These are phyloP conservation scores for Microplitis manilae DNA, from an alignment of 2,888 invertebrate species.

Conservation along the genomic window DNA sequence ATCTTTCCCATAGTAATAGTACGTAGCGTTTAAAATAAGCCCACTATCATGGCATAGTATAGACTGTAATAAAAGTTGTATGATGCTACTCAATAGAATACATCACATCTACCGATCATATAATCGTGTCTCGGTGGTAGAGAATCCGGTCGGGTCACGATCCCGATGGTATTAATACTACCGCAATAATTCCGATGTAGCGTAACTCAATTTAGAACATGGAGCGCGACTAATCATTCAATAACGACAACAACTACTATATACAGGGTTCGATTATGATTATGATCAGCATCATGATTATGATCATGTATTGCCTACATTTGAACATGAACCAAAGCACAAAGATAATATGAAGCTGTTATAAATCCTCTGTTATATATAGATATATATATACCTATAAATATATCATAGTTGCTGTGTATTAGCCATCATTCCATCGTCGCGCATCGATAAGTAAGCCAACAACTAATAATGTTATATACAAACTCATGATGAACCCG, in stretches of 20 bases:
- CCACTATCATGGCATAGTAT: neutral
- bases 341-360: neutral
- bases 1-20: neutral
- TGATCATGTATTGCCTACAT: conserved; percentile 46
- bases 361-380: conserved; percentile 21
- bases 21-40: neutral
- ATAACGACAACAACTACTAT: conserved; percentile 31
- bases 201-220: conserved; percentile 51
- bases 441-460: conserved; percentile 37
- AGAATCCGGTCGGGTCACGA: conserved; percentile 16
- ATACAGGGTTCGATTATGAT: neutral
- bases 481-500: conserved; percentile 10
- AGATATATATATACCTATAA: conserved; percentile 14
- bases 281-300: conserved; percentile 9
- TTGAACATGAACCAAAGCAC: conserved; percentile 43
- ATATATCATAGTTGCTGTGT: conserved; percentile 8
- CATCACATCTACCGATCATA: neutral
- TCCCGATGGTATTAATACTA: conserved; percentile 35
- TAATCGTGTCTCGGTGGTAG: neutral
- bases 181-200: conserved; percentile 37
- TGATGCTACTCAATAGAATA: neutral
- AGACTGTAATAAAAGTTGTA: neutral
- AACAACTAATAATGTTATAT: conserved; percentile 29
- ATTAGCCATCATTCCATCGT: conserved; percentile 3
- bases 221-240: conserved; percentile 51